Evolutionary conservation across 2,888 invertebrate species (phyloP).

Genomic region (Heliconius cydno): DNA sequence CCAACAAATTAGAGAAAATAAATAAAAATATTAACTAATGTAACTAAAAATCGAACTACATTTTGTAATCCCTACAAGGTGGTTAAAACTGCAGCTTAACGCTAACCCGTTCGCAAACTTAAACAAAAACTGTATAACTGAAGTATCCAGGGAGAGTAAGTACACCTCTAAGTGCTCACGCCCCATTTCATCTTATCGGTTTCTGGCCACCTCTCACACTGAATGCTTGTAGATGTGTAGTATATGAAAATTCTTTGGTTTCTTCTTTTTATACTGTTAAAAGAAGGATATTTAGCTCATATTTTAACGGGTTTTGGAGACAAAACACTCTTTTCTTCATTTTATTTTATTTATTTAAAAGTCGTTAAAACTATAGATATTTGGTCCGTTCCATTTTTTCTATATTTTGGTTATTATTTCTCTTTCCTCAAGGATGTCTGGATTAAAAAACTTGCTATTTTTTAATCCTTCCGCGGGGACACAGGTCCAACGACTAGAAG

Average conservation of each 20-base stretch:
- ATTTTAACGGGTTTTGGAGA: no score
- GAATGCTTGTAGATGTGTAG: background rate
- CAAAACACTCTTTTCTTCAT: no score
- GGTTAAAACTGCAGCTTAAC: constrained; percentile 19
- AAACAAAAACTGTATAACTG: constrained; percentile 43
- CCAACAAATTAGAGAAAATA: background rate
- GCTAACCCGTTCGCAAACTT: constrained; percentile 37
- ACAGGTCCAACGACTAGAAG: no score
- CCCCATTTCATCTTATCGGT: constrained; percentile 50
- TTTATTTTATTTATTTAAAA: no score
- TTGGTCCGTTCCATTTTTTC: no score
- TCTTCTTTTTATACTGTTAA: background rate
- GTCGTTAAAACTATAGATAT: no score
- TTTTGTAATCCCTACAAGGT: background rate
- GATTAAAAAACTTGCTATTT: no score
- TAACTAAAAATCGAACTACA: background rate
- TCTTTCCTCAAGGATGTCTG: no score
- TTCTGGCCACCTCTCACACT: constrained; percentile 21
- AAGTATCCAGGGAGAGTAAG: constrained; percentile 52
- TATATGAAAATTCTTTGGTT: background rate
- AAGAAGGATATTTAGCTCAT: background rate
- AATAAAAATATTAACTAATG: background rate
- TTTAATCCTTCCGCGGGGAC: no score
- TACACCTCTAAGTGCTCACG: constrained; percentile 57
- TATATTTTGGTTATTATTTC: no score